Conservation (phyloP, 1,140 invertebrate genomes). For the Drosophila nannoptera region DNA sequence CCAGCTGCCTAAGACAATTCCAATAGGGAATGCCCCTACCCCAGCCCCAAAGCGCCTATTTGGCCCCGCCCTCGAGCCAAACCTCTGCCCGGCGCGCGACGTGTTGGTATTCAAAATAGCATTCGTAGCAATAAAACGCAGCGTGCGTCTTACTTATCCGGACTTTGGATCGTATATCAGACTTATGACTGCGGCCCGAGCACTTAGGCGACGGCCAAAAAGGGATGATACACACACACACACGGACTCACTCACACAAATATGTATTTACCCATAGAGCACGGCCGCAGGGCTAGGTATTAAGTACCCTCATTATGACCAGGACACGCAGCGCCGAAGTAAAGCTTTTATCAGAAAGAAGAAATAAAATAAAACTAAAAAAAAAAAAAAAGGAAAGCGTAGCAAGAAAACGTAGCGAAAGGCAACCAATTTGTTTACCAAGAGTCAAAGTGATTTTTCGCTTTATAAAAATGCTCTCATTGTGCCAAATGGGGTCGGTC, state of each 20-base stretch:
- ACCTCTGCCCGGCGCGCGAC: constrained; percentile 32
- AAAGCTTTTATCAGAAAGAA: constrained; percentile 62
- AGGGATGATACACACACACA: constrained; percentile 1
- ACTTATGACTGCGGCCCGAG: constrained; percentile 57
- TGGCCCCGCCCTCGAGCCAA: neutral
- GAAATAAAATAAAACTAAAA: constrained; percentile 11
- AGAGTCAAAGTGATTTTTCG: constrained; percentile 39
- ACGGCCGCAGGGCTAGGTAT: constrained; percentile 48
- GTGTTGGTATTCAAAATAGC: constrained; percentile 76
- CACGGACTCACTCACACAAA: neutral
- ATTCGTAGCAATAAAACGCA: constrained; percentile 69
- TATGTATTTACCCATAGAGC: neutral
- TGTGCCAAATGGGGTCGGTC: too few relatives aligned
- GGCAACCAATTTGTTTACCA: constrained; percentile 66
- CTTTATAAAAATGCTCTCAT: neutral
- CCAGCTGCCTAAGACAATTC: constrained; percentile 51
- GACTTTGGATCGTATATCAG: constrained; percentile 66
- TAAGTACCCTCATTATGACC: constrained; percentile 77
- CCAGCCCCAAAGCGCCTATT: neutral
- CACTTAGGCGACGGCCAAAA: constrained; percentile 18
- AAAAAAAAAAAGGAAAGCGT: constrained; percentile 35
- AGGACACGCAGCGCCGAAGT: constrained; percentile 65
- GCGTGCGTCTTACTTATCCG: constrained; percentile 56
- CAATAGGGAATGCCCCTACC: neutral
- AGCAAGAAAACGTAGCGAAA: constrained; percentile 19